Conservation (phyloP, 2,113 vertebrate genomes). For the Willisornis vidua region DNA sequence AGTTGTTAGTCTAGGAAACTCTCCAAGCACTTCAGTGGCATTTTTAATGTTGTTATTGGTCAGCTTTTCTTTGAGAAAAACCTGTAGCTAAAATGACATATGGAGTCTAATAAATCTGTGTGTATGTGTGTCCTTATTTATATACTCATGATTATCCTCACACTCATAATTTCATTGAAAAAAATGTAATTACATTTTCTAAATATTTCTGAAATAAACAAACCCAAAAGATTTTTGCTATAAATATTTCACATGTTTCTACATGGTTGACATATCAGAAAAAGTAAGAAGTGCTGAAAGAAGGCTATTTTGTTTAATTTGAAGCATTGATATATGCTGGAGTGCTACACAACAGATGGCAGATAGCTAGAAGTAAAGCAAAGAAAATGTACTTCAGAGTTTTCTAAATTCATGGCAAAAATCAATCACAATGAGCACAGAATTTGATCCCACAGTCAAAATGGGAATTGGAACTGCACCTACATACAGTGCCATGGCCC, state of each 20-base stretch:
- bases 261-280: neutral
- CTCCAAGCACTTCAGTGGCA: neutral
- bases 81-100: neutral
- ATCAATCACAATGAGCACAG: neutral
- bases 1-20: neutral
- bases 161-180: neutral
- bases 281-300: neutral
- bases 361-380: neutral
- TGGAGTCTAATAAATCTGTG: neutral
- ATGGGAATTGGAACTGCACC: rapidly evolving
- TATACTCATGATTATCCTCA: neutral
- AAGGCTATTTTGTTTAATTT: neutral
- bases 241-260: neutral
- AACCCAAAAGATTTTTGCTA: neutral
- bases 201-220: neutral
- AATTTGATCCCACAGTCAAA: neutral
- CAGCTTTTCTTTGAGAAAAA: neutral
- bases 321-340: neutral
- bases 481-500: rapidly evolving
- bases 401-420: neutral
- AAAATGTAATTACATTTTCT: neutral
- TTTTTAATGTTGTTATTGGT: neutral
- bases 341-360: neutral
- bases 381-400: neutral
- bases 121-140: neutral